Conservation (phyloP, 2,113 vertebrate genomes). For the Microtus oregoni region DNA sequence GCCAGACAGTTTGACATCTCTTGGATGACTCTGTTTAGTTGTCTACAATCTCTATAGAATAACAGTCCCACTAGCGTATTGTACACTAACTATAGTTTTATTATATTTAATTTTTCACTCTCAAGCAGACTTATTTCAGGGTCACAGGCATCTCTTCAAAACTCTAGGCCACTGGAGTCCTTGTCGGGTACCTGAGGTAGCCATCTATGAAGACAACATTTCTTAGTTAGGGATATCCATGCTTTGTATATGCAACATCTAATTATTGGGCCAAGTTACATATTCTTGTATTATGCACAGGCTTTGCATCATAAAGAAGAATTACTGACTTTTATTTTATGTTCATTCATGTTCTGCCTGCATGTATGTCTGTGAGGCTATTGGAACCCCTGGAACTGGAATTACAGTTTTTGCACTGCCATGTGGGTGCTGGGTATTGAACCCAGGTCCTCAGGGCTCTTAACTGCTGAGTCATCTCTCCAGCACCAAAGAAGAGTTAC, state of each 20-base stretch:
- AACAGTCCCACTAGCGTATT: not conserved
- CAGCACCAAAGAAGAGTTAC: not conserved
- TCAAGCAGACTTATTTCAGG: not conserved
- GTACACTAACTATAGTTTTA: not conserved
- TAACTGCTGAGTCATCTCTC: not conserved
- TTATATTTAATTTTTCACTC: not conserved
- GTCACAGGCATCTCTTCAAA: not conserved
- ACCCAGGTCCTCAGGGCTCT: not conserved
- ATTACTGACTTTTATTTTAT: not conserved
- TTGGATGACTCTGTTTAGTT: not conserved
- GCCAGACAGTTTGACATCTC: not conserved
- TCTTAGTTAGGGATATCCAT: not conserved
- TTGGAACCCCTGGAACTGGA: not conserved
- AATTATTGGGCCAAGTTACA: not conserved
- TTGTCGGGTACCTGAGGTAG: not conserved
- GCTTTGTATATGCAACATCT: not conserved
- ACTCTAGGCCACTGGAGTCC: not conserved
- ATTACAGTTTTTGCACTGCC: not conserved
- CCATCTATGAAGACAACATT: not conserved
- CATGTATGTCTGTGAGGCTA: not conserved
- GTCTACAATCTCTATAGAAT: not conserved
- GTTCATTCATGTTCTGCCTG: not conserved
- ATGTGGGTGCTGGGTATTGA: not conserved
- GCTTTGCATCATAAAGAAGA: not conserved
- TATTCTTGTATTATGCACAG: not conserved